Percentiles rank a stretch among this genome's conserved stretches.
Evolutionary conservation across 2,797 vertebrate species (phyloP).

Genomic region (Salmo trutta): DNA sequence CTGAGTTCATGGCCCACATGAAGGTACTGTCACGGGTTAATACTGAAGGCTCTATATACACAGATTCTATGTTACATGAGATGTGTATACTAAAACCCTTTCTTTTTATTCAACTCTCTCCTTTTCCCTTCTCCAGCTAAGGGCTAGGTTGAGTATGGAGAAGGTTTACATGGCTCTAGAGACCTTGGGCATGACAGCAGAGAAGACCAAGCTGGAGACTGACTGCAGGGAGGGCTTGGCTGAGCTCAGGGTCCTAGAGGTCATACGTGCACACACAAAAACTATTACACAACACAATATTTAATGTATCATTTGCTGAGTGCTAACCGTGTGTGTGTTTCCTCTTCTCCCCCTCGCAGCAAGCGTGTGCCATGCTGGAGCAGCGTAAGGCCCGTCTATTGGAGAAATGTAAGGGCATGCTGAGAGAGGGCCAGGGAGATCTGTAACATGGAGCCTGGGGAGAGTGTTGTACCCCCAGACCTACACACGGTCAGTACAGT

Average conservation of each 20-base stretch:
- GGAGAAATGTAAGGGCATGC: conserved; percentile 80
- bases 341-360: conserved; percentile 46
- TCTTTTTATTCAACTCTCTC: no score
- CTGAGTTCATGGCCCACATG: conserved; percentile 73
- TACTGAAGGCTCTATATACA: not conserved
- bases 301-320: no score
- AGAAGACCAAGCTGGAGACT: conserved; percentile 84
- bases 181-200: conserved; percentile 74
- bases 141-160: conserved; percentile 76
- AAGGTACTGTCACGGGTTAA: conserved; percentile 73
- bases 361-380: conserved; percentile 75
- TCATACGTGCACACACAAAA: conserved; percentile 51
- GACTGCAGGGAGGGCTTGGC: conserved; percentile 74
- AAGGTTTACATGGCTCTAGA: conserved; percentile 85
- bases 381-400: conserved; percentile 75
- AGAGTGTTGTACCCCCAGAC: conserved; percentile 75
- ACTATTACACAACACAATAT: no score
- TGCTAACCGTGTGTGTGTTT: not conserved
- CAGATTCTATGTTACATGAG: not conserved
- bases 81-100: no score
- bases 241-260: conserved; percentile 78
- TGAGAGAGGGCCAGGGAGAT: conserved; percentile 79
- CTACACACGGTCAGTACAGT: conserved; percentile 77
- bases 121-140: conserved; percentile 64
- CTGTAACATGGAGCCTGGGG: conserved; percentile 77